phyloP scores from a whole-genome alignment of 2,888 invertebrate species.

The Dasypogon diadema region DNA sequence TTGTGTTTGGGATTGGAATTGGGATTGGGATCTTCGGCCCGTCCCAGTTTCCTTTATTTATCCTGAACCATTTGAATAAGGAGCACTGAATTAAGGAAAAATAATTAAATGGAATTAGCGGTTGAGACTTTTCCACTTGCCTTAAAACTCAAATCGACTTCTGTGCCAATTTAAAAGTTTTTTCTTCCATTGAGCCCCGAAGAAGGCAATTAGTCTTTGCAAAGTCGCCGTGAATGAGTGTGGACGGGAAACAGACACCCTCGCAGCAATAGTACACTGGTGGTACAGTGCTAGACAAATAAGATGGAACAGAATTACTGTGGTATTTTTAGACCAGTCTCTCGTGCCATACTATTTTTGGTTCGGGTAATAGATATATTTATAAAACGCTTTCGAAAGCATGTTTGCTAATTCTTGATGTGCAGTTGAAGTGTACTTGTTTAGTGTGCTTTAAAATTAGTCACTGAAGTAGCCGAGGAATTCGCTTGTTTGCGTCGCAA shows the following conservation, averaged over 20 bases:
- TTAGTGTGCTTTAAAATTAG: neutral
- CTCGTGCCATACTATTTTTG: conserved; percentile 51
- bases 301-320: conserved; percentile 19
- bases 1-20: neutral
- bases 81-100: neutral
- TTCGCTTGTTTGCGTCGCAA: neutral
- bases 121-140: neutral
- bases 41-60: conserved; percentile 23
- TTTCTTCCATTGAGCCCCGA: neutral
- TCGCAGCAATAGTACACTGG: neutral
- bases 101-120: conserved; percentile 12
- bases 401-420: conserved; percentile 13
- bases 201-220: neutral
- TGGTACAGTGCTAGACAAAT: neutral
- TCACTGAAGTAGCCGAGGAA: neutral
- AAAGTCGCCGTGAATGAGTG: conserved; percentile 1
- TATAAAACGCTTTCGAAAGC: conserved; percentile 12
- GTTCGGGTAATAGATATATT: conserved; percentile 50
- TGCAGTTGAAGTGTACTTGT: conserved; percentile 6
- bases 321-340: conserved; percentile 19
- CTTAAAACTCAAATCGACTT: conserved; percentile 4
- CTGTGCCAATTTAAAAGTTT: neutral
- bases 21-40: neutral
- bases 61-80: conserved; percentile 1
- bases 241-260: neutral